Percentiles rank a stretch among this genome's conserved stretches.
Evolutionary conservation across 2,888 invertebrate species (phyloP).

Genomic region (Tryphoninae sp.): DNA sequence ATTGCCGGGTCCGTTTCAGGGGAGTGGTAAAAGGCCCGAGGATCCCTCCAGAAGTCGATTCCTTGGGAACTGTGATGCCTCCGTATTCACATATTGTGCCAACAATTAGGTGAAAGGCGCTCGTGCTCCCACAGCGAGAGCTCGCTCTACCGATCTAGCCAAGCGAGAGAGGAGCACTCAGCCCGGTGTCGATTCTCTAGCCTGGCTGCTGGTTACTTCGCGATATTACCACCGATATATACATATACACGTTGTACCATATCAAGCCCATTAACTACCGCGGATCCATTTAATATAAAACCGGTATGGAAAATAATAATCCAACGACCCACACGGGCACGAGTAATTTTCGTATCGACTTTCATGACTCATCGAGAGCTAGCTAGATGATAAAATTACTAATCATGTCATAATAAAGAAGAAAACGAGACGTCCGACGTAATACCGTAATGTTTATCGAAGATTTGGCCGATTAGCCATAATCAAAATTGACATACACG

Average conservation of each 20-base stretch:
- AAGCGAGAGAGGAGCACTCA: conserved; percentile 40
- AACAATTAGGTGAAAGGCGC: conserved; percentile 81
- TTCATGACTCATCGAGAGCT: neutral
- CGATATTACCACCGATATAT: neutral
- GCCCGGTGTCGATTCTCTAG: conserved; percentile 56
- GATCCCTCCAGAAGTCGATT: conserved; percentile 67
- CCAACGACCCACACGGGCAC: conserved; percentile 4
- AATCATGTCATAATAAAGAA: neutral
- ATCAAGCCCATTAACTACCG: conserved; percentile 37
- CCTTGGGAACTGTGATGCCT: conserved; percentile 80
- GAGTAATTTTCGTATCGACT: neutral
- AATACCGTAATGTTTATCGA: neutral
- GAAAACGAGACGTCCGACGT: too few relatives aligned
- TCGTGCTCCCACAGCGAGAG: conserved; percentile 75
- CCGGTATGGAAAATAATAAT: conserved; percentile 37
- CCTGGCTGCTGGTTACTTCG: conserved; percentile 43
- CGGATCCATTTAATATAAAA: conserved; percentile 39
- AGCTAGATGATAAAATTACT: neutral
- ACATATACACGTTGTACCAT: conserved; percentile 7
- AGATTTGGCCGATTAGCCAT: neutral
- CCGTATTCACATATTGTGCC: conserved; percentile 80
- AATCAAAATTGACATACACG: neutral
- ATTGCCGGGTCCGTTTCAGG: conserved; percentile 55
- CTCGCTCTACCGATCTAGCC: conserved; percentile 38
- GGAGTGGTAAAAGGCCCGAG: conserved; percentile 63